Conservation (phyloP, 1,140 invertebrate species). For the Zaprionus tsacasi region DNA sequence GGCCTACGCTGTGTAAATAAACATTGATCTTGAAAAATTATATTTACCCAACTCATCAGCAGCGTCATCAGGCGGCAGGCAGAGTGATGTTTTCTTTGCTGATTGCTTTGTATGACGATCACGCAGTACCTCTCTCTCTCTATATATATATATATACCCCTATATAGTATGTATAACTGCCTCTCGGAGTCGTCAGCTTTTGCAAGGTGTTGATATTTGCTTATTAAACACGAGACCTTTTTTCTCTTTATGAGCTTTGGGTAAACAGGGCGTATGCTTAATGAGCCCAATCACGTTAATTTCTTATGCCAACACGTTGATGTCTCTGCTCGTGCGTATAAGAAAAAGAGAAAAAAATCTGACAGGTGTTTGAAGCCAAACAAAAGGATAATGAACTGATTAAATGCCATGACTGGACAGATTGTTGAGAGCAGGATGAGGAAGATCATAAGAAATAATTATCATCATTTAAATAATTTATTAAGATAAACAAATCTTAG, state of each 20-base stretch:
- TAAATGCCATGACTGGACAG: conserved; percentile 15
- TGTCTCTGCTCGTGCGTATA: conserved; percentile 55
- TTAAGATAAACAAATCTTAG: background rate
- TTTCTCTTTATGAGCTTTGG: conserved; percentile 54
- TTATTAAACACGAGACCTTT: conserved; percentile 66
- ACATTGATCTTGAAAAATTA: conserved; percentile 82
- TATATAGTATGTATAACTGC: too few relatives aligned
- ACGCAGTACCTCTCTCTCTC: conserved; percentile 49
- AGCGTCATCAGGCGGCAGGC: conserved; percentile 53
- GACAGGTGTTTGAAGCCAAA: conserved; percentile 28
- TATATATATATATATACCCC: too few relatives aligned
- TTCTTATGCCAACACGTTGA: conserved; percentile 63
- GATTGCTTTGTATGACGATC: conserved; percentile 70
- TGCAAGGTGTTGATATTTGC: conserved; percentile 78
- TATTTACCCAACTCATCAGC: conserved; percentile 79
- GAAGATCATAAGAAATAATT: background rate
- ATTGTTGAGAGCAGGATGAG: background rate
- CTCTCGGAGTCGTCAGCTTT: conserved; percentile 3
- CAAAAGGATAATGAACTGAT: conserved; percentile 45
- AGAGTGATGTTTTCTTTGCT: conserved; percentile 73
- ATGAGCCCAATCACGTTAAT: conserved; percentile 81
- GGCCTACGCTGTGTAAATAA: conserved; percentile 71
- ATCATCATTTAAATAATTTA: background rate
- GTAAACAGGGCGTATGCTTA: conserved; percentile 65
- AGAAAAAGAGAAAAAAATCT: background rate